Evolutionary conservation across 2,797 vertebrate genomes (phyloP).

Genomic region (Centropyge bicolor): DNA sequence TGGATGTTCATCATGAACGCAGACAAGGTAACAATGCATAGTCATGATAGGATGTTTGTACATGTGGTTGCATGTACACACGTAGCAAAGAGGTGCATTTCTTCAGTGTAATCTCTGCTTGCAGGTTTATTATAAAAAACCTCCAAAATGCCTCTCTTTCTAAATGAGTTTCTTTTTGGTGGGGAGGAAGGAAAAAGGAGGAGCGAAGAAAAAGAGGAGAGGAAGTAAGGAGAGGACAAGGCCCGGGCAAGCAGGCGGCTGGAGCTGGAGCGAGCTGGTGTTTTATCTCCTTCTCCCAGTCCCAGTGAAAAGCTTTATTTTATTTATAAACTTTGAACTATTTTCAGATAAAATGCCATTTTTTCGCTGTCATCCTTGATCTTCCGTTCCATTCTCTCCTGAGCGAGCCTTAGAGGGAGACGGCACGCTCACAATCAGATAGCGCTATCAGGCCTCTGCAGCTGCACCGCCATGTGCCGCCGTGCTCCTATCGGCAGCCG

Average conservation of each 20-base stretch:
- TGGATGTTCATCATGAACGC: conserved; percentile 21
- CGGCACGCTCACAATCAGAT: conserved; percentile 88
- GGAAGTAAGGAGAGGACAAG: conserved; percentile 72
- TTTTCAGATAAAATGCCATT: conserved; percentile 93
- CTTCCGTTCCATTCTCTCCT: conserved; percentile 90
- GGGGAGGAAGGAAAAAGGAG: not conserved
- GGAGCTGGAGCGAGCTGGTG: conserved; percentile 80
- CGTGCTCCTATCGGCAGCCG: conserved; percentile 78
- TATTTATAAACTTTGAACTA: conserved; percentile 95
- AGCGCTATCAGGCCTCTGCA: conserved; percentile 88
- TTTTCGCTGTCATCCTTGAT: conserved; percentile 91
- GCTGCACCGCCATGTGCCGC: conserved; percentile 82
- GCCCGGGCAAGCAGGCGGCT: conserved; percentile 74
- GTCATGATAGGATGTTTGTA: conserved; percentile 42
- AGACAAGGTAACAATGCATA: conserved; percentile 47
- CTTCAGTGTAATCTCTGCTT: conserved; percentile 78
- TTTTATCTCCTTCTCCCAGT: conserved; percentile 93
- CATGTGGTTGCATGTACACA: conserved; percentile 19
- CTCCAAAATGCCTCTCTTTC: conserved; percentile 75
- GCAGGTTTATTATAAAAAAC: conserved; percentile 80
- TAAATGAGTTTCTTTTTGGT: conserved; percentile 67
- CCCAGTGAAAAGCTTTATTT: conserved; percentile 90
- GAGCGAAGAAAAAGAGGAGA: conserved; percentile 50
- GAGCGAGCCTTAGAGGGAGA: conserved; percentile 88
- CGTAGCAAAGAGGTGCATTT: conserved; percentile 60